Evolutionary conservation across 2,888 invertebrate species (phyloP).

Genomic region (Caenorhabditis plicata): DNA sequence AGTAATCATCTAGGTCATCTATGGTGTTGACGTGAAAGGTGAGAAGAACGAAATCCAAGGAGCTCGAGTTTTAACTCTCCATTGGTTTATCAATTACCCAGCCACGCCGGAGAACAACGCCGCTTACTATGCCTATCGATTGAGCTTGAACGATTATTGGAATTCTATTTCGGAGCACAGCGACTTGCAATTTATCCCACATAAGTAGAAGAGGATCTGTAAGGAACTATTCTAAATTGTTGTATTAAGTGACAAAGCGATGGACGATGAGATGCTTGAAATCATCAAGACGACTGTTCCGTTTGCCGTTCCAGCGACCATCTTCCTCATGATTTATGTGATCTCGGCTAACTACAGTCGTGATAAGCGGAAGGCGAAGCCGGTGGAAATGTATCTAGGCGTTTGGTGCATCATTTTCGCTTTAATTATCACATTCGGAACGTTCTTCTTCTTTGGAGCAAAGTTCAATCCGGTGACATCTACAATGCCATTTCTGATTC

Average conservation of each 20-base stretch:
- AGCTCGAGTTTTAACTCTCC: constrained; percentile 62
- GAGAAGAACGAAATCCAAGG: constrained; percentile 64
- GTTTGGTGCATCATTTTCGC: constrained; percentile 61
- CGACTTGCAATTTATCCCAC: constrained; percentile 62
- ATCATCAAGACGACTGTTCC: constrained; percentile 63
- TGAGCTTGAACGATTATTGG: constrained; percentile 59
- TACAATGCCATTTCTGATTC: constrained; percentile 64
- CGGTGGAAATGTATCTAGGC: constrained; percentile 63
- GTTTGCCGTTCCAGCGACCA: constrained; percentile 60
- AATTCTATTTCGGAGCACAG: constrained; percentile 49
- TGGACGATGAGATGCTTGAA: constrained; percentile 64
- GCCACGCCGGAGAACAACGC: constrained; percentile 41
- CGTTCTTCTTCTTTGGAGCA: constrained; percentile 59
- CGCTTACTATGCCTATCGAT: constrained; percentile 56
- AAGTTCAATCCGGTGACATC: constrained; percentile 64
- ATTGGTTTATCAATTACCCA: constrained; percentile 62
- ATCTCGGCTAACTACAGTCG: constrained; percentile 57
- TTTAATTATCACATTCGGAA: constrained; percentile 59
- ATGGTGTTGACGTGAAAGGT: constrained; percentile 63
- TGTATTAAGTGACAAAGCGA: constrained; percentile 60
- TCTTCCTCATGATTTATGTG: constrained; percentile 61
- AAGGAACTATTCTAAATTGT: background rate
- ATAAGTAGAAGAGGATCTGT: constrained; percentile 51
- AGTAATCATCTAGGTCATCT: constrained; percentile 49
- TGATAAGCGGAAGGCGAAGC: constrained; percentile 48